A percentile compares a stretch with the other conserved stretches of the same genome.
These are phyloP conservation scores for Lepus oiostolus DNA, from an alignment of 2,797 vertebrate genomes.

Conservation along the genomic window DNA sequence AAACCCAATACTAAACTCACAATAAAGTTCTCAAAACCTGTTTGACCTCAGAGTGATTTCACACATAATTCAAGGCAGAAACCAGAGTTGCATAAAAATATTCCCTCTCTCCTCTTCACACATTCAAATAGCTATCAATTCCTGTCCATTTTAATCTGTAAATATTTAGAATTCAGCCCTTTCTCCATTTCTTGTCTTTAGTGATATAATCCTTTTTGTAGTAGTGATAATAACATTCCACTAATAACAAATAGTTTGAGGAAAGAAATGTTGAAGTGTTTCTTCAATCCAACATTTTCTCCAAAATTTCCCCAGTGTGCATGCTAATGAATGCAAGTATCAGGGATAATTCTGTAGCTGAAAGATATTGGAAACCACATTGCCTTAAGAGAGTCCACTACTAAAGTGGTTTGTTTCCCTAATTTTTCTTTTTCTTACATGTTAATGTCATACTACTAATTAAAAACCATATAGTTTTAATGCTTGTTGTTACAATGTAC, in stretches of 20 bases:
- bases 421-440: background rate
- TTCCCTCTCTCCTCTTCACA: background rate
- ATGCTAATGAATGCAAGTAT: background rate
- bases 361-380: background rate
- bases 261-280: background rate
- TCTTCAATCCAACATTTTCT: background rate
- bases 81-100: background rate
- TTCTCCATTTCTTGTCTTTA: background rate
- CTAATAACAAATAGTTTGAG: background rate
- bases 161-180: background rate
- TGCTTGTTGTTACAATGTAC: background rate
- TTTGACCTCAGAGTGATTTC: background rate
- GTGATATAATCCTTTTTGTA: background rate
- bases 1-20: background rate
- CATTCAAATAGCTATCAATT: background rate
- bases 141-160: background rate
- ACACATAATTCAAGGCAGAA: background rate
- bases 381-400: background rate
- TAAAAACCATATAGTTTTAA: background rate
- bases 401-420: background rate
- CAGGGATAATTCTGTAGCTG: background rate
- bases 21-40: background rate
- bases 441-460: background rate
- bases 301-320: background rate
- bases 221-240: background rate